Conservation (phyloP, 2,888 invertebrate genomes). For the Drosophila paracracens region DNA sequence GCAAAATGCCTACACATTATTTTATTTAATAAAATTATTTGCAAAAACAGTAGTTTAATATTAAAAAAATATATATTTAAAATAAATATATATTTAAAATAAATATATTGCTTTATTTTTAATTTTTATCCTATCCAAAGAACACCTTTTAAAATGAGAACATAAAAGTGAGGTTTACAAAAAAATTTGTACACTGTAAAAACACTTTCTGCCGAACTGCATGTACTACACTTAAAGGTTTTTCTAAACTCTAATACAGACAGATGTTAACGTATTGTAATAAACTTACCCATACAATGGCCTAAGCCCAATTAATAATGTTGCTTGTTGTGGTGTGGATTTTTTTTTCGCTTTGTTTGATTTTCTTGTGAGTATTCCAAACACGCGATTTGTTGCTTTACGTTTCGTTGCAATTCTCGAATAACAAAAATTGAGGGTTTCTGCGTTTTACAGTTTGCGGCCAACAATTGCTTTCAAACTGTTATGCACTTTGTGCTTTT, state of each 20-base stretch:
- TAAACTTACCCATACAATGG: slow-evolving; percentile 87
- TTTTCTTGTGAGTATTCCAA: slow-evolving; percentile 45
- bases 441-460: slow-evolving; percentile 18
- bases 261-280: not conserved
- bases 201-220: not conserved
- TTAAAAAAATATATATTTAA: not conserved
- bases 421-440: slow-evolving; percentile 14
- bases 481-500: slow-evolving; percentile 32
- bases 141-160: not conserved
- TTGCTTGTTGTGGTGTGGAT: slow-evolving; percentile 64
- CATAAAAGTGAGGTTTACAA: not conserved
- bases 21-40: not conserved
- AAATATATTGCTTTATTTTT: not conserved
- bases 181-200: not conserved
- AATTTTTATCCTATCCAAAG: not conserved
- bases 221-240: not conserved
- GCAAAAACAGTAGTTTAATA: not conserved
- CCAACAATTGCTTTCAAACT: slow-evolving; percentile 55
- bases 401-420: slow-evolving; percentile 21
- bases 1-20: not conserved
- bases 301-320: slow-evolving; percentile 85
- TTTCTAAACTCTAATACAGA: not conserved
- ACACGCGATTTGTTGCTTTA: slow-evolving; percentile 42
- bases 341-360: slow-evolving; percentile 29
- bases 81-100: not conserved